Evolutionary conservation across 2,797 vertebrate genomes (phyloP), one percentile per base, ranked within the genome.

Genomic region (Molossus alvarezi): DNA sequence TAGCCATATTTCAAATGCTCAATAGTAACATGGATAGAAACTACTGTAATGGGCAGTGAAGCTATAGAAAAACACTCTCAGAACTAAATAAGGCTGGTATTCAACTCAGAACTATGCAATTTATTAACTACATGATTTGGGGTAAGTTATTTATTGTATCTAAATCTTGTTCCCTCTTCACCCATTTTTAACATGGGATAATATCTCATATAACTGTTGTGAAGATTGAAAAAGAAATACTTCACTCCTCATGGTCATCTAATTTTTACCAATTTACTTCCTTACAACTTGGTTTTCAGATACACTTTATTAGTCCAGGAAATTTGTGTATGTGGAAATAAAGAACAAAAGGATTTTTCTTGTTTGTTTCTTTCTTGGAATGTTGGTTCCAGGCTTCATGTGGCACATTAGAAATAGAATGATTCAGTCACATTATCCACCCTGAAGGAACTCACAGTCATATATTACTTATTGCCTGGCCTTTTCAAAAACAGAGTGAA

Each of bases 401-500:
- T 67, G 20, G 69, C 41, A n/a, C 9, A 8, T 1, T 62, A n/a
- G 21, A 64, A 73, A 83, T 48, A 18, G 17, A 73, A 41, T 21
- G 4, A 69, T 55, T 18, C 21, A 17, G 5, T 85, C 27, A 51
- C 11, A 69, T 65, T 85, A 80, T 23, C 27, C 27, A 25, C 13
- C 6, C 2, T 92, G 5, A 13, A 58, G 48, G 15, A 76, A 71
- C n/a, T 76, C 45, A 87, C 8, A 45, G 29, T 69, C 23, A 33
- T 79, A 6, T 2, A 37, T 58, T 51, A 71, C 15, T 81, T 73
- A 45, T 65, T 91, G 48, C 21, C 14, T 79, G 21, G 15, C 3
- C 53, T 69, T 64, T 75, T 86, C 8, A 95, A 58, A 88, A 88
- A 64, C 7, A 89, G 15, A 82, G 25, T 65, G 41, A 62, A 88